Evolutionary conservation across 2,113 vertebrate species (phyloP).

Genomic region (Ciconia maguari): DNA sequence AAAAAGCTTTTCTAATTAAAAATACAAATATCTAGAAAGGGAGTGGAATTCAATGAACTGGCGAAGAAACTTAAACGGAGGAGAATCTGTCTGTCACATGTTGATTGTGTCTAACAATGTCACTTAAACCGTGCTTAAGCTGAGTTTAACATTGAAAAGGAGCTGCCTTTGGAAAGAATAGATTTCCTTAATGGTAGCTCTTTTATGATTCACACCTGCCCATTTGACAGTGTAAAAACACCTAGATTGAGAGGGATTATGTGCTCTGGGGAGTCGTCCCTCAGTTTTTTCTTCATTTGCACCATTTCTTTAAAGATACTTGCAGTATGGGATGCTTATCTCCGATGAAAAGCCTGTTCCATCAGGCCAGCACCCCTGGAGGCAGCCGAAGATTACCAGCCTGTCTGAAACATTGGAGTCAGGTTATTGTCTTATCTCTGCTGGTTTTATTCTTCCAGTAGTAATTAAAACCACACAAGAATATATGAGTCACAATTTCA

Average conservation of each 20-base stretch:
- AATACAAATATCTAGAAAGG: not conserved
- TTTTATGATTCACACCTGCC: slow-evolving; percentile 13
- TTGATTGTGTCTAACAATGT: not conserved
- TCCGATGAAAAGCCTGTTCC: not conserved
- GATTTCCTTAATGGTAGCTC: not conserved
- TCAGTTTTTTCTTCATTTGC: not conserved
- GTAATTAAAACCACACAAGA: slow-evolving; percentile 8
- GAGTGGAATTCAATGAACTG: not conserved
- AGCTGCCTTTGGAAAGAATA: not conserved
- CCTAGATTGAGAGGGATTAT: not conserved
- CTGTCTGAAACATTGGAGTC: slow-evolving; percentile 10
- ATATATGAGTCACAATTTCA: slow-evolving; percentile 12
- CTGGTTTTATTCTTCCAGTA: not conserved
- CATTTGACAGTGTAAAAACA: not conserved
- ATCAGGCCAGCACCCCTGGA: slow-evolving; percentile 25
- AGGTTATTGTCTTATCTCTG: slow-evolving; percentile 35
- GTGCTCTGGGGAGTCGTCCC: not conserved
- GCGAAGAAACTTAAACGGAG: not conserved
- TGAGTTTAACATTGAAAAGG: not conserved
- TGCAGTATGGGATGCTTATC: not conserved
- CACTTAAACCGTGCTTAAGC: not conserved
- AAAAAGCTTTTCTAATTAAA: not conserved
- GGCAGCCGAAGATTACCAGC: not conserved
- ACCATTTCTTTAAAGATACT: not conserved
- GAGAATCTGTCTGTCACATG: not conserved